Base-by-base conservation (phyloP, 1,140 invertebrate genomes). In the Sycophaga agraensis region DNA sequence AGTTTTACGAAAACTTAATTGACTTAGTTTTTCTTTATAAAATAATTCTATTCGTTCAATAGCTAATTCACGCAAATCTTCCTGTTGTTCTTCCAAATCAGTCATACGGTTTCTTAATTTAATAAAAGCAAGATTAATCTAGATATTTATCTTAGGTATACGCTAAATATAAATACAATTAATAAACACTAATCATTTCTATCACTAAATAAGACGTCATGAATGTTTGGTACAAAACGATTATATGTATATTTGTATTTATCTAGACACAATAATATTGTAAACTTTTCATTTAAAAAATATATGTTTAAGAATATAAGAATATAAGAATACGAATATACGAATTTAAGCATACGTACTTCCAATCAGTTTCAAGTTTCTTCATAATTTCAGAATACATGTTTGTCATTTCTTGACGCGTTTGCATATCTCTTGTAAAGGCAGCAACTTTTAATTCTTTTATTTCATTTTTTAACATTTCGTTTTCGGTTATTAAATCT, bases 381-480 rank as follows among this genome's bases (percentile, higher is more conserved):
- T 71, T 66, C 54, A 81, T 73, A 64, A 78, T 76, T 39, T 65
- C 59, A 14, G 61, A 63, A 19, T 75, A 78, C 49, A 66, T 71
- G 6, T 73, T 66, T 0, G 72, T 59, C 67, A 81, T 66, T 71
- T 81, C 78, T 9, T 75, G 63, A 0, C 79, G 76, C 37, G 69
- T 80, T 61, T 74, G 46, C 9, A 77, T 35, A 55, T 81, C 79
- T 39, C 60, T 70, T 17, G 59, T 66, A 12, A 76, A 56, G n/a
- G 58, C 50, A 26, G 73, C 69, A 14, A 59, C 58, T 34, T 79
- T 76, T 4, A 76, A 40, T 21, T 64, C 19, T 8, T 51, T 26
- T 16, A 79, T 63, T 68, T 80, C 70, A 17, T 71, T 68, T 55
- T 75, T 77, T 6, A 82, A 60, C 12, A 66, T 60, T 45, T 75